These are phyloP conservation scores for Caenorhabditis inopinata DNA, from an alignment of 1,140 invertebrate species.

Conservation along the genomic window DNA sequence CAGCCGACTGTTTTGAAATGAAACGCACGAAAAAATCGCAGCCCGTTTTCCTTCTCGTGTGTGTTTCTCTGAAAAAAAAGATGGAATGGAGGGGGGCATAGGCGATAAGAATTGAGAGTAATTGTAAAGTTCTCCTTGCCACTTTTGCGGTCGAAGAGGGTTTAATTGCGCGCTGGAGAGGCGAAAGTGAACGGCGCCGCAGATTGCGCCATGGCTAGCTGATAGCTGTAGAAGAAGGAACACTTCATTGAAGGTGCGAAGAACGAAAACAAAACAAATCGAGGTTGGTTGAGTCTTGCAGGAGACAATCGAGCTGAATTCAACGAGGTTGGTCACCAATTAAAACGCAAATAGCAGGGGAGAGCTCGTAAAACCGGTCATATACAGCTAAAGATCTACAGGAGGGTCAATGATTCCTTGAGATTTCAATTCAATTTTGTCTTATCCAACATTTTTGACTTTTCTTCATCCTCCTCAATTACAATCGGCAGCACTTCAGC, in stretches of 20 bases:
- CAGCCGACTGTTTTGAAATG: not conserved
- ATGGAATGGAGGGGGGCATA: not conserved
- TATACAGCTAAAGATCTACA: conserved; percentile 1
- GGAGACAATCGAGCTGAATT: too few relatives aligned
- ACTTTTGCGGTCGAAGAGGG: conserved; percentile 17
- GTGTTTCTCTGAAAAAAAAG: conserved; percentile 18
- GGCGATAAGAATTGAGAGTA: conserved; percentile 26
- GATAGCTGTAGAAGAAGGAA: not conserved
- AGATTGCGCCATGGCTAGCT: not conserved
- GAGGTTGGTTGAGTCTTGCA: too few relatives aligned
- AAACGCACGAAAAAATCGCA: not conserved
- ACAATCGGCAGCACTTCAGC: conserved; percentile 16
- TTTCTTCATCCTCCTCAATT: conserved; percentile 32
- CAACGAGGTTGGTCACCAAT: too few relatives aligned
- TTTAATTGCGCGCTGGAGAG: not conserved
- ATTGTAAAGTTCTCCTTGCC: conserved; percentile 12
- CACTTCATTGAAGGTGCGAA: not conserved
- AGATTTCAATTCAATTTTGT: not conserved
- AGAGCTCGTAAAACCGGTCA: not conserved
- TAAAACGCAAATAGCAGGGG: not conserved
- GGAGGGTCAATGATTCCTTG: not conserved
- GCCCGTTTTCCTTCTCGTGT: not conserved
- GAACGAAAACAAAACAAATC: too few relatives aligned
- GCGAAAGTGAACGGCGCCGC: not conserved
- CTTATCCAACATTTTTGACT: not conserved